These are phyloP conservation scores for Limanda limanda DNA, from an alignment of 2,113 vertebrate genomes.

Conservation along the genomic window DNA sequence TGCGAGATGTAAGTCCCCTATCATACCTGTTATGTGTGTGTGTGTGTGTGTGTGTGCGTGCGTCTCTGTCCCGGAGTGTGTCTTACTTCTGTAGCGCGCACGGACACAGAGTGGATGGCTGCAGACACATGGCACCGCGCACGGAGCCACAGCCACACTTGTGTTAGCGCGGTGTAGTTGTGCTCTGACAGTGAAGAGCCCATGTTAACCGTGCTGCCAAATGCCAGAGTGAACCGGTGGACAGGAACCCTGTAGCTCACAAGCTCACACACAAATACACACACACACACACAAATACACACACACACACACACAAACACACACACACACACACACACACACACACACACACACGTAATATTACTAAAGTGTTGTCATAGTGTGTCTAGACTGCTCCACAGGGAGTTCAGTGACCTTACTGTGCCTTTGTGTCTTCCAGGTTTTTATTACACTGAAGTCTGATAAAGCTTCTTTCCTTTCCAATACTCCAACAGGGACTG, in stretches of 20 bases:
- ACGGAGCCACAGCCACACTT: slow-evolving; percentile 24
- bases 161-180: slow-evolving; percentile 22
- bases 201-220: slow-evolving; percentile 24
- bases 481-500: slow-evolving; percentile 20
- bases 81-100: slow-evolving; percentile 1
- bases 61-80: neutral
- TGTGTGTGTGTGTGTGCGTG: neutral
- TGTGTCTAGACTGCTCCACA: neutral
- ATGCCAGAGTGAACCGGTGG: neutral
- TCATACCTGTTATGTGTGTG: slow-evolving; percentile 11
- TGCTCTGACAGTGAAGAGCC: slow-evolving; percentile 34
- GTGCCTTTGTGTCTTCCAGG: slow-evolving; percentile 30
- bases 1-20: slow-evolving; percentile 86
- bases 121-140: slow-evolving; percentile 44
- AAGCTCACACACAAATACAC: too few relatives aligned
- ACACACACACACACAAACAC: too few relatives aligned
- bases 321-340: neutral
- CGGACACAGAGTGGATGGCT: neutral
- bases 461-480: slow-evolving; percentile 8
- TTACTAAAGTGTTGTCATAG: slow-evolving; percentile 9
- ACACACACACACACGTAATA: neutral
- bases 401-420: slow-evolving; percentile 42
- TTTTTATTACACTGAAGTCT: neutral
- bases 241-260: too few relatives aligned
- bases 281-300: too few relatives aligned